Conservation (phyloP, 2,797 vertebrate genomes). For the Remorina albescens region DNA sequence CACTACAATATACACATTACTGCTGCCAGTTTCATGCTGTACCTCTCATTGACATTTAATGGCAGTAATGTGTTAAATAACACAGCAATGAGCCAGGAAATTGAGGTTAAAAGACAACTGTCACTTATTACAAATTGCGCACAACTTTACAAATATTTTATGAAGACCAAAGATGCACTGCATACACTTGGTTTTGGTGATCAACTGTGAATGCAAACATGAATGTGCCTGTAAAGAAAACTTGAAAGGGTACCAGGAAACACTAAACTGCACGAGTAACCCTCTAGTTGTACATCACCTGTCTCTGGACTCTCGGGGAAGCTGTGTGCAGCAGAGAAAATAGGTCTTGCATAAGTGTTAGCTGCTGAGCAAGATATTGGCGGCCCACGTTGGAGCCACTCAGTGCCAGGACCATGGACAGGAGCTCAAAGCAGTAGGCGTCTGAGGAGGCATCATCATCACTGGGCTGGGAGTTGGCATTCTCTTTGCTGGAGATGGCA, state of each 20-base stretch:
- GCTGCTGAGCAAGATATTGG: conserved; percentile 97
- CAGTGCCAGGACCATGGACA: conserved; percentile 97
- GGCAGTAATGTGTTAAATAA: conserved; percentile 7
- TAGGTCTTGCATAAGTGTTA: conserved; percentile 97
- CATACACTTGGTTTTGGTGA: background rate
- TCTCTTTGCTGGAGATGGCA: conserved; percentile 99
- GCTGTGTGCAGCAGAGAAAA: conserved; percentile 98
- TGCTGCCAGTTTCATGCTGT: background rate
- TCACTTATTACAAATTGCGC: background rate
- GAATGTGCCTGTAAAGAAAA: conserved; percentile 8
- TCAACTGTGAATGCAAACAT: background rate
- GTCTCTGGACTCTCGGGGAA: conserved; percentile 97
- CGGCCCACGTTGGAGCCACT: conserved; percentile 98
- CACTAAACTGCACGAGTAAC: conserved; percentile 11
- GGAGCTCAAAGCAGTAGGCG: conserved; percentile 98
- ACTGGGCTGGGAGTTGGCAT: conserved; percentile 97
- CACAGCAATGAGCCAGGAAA: background rate
- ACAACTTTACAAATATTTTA: background rate
- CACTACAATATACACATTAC: background rate
- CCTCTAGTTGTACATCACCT: conserved; percentile 80
- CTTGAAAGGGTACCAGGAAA: background rate
- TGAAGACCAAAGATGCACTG: background rate
- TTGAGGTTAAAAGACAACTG: background rate
- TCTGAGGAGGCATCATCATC: conserved; percentile 97
- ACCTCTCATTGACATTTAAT: conserved; percentile 7